Evolutionary conservation across 2,113 vertebrate species (phyloP).

Genomic region (Nycticryphes semicollaris): DNA sequence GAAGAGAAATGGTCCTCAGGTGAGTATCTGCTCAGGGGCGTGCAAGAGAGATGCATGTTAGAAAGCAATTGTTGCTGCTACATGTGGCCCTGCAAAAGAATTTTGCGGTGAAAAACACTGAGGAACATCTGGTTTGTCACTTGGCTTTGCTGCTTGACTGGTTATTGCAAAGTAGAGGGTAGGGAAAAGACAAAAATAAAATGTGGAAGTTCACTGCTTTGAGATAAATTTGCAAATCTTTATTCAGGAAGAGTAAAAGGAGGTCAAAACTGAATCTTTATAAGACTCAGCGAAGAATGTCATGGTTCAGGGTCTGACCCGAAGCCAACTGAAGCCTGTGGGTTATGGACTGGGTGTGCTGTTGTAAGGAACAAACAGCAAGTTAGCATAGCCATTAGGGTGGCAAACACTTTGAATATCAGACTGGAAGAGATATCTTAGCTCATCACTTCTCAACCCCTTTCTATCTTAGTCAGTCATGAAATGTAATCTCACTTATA

Average conservation of each 20-base stretch:
- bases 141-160: not conserved
- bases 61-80: not conserved
- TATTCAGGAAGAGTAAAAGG: not conserved
- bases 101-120: not conserved
- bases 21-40: not conserved
- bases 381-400: not conserved
- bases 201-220: not conserved
- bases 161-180: not conserved
- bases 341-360: not conserved
- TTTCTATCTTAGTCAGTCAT: not conserved
- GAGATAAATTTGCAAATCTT: not conserved
- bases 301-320: not conserved
- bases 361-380: not conserved
- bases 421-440: not conserved
- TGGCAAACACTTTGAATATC: not conserved
- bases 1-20: not conserved
- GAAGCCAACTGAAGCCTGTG: not conserved
- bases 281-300: not conserved
- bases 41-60: not conserved
- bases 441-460: not conserved
- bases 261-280: not conserved
- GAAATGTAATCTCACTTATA: not conserved
- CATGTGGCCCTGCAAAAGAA: rapidly evolving
- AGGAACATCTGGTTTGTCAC: not conserved
- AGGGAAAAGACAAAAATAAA: not conserved